phyloP scores from a whole-genome alignment of 2,888 invertebrate genomes.

The Sepiola atlantica region DNA sequence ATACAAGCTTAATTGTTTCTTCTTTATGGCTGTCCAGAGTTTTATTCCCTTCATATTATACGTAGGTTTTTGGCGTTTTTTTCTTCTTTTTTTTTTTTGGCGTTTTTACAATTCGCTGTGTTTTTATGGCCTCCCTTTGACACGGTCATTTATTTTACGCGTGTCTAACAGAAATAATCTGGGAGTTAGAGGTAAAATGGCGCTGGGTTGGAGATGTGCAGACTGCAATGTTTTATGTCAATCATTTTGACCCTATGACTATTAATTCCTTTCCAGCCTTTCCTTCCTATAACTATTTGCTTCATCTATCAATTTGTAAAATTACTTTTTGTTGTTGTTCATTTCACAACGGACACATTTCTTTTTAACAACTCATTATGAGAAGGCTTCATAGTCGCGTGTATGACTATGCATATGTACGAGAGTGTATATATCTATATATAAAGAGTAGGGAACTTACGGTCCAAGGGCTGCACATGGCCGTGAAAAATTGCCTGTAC shows the following conservation, averaged over 20 bases:
- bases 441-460: not conserved
- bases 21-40: not conserved
- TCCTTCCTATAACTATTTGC: not conserved
- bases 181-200: not conserved
- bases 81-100: not conserved
- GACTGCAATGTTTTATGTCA: not conserved
- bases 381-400: too few relatives aligned
- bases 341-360: not conserved
- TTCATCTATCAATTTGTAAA: not conserved
- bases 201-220: not conserved
- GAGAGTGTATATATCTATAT: not conserved
- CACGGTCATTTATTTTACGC: constrained; percentile 21
- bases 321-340: not conserved
- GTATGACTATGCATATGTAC: not conserved
- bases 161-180: not conserved
- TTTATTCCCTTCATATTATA: not conserved
- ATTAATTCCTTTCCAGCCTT: not conserved
- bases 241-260: not conserved
- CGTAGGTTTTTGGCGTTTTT: not conserved
- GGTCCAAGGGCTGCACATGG: too few relatives aligned
- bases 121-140: not conserved
- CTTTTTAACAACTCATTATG: not conserved
- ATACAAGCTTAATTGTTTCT: not conserved
- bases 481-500: too few relatives aligned
- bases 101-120: not conserved